phyloP scores from a whole-genome alignment of 1,140 invertebrate genomes.

The Elymnias hypermnestra region DNA sequence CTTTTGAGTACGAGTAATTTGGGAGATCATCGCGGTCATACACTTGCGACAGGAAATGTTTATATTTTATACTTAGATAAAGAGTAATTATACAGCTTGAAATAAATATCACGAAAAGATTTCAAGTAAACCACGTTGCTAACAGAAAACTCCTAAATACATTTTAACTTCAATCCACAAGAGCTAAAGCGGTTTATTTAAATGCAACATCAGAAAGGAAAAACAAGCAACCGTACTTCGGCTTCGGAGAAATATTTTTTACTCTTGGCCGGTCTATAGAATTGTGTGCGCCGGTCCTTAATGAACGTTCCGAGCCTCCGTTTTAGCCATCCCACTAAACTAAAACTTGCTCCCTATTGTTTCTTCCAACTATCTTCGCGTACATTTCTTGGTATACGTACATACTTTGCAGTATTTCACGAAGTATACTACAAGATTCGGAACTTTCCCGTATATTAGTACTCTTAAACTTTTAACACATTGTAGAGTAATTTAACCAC shows the following conservation, averaged over 20 bases:
- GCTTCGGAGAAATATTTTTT: conserved; percentile 4
- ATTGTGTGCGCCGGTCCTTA: conserved; percentile 14
- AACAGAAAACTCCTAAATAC: too few relatives aligned
- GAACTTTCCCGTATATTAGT: conserved; percentile 15
- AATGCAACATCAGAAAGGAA: conserved; percentile 4
- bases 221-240: conserved; percentile 1
- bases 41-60: too few relatives aligned
- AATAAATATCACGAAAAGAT: too few relatives aligned
- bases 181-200: conserved; percentile 6
- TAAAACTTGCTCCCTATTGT: conserved; percentile 25
- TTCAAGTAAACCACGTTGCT: too few relatives aligned
- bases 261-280: conserved; percentile 2
- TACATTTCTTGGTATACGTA: conserved; percentile 10
- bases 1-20: too few relatives aligned
- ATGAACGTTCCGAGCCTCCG: conserved; percentile 19
- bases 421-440: conserved; percentile 11
- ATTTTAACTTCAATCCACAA: not conserved
- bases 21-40: too few relatives aligned
- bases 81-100: too few relatives aligned
- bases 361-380: conserved; percentile 11
- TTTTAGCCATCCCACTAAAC: conserved; percentile 20
- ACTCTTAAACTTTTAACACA: conserved; percentile 5
- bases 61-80: too few relatives aligned
- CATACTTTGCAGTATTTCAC: conserved; percentile 20
- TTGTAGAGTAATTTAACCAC: conserved; percentile 2